Conservation (phyloP, 1,140 invertebrate species). For the Orussus abietinus region DNA sequence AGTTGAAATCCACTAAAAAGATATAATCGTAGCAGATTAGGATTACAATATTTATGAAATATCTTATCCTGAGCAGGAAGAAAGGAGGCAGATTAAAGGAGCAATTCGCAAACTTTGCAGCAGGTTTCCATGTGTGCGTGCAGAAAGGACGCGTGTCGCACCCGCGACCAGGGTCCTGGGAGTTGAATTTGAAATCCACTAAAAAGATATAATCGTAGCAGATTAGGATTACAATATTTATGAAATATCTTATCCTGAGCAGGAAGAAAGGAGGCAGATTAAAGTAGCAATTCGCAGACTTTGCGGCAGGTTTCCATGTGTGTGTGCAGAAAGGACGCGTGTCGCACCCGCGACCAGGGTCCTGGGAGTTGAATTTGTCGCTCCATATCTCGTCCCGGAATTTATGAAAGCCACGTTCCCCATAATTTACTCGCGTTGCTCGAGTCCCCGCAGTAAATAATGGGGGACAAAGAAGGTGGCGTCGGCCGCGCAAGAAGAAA, state of each 20-base stretch:
- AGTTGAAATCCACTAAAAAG: too few species aligned
- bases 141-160: neutral
- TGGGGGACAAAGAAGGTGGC: constrained; percentile 18
- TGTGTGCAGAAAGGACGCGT: too few species aligned
- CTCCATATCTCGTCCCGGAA: constrained; percentile 36
- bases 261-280: constrained; percentile 1
- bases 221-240: too few species aligned
- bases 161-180: constrained; percentile 24
- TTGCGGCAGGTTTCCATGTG: neutral
- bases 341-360: constrained; percentile 18
- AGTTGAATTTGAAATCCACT: too few species aligned
- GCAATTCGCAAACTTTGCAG: neutral
- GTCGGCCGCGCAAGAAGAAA: constrained; percentile 8
- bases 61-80: too few species aligned
- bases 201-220: too few species aligned
- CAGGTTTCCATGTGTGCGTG: too few species aligned
- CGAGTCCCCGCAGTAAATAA: constrained; percentile 22
- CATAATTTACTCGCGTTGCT: constrained; percentile 33
- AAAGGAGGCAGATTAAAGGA: constrained; percentile 1
- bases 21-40: too few species aligned
- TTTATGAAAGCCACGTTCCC: constrained; percentile 35
- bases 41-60: too few species aligned
- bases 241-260: too few species aligned
- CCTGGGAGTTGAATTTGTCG: constrained; percentile 38
- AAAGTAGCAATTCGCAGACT: neutral